Evolutionary conservation across 53 echinoderm and acorn worm genomes (phyloP).

Genomic region (Antedon mediterranea): DNA sequence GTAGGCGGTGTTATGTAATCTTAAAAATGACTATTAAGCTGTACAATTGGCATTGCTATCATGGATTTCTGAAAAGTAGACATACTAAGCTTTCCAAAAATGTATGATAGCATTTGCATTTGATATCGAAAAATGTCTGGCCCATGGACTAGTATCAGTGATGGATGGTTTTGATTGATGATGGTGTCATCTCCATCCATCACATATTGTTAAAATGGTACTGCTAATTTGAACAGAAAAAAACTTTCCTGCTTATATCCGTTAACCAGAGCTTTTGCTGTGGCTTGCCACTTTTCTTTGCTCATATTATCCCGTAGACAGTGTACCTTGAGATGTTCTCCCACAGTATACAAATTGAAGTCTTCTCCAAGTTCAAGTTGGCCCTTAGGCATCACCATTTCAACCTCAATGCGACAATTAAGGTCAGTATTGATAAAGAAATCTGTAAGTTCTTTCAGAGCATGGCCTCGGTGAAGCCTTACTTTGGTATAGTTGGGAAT

Average conservation of each 20-base stretch:
- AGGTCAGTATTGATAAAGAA: slow-evolving; percentile 2
- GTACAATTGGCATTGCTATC: too few species aligned
- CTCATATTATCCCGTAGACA: slow-evolving; percentile 14
- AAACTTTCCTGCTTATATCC: slow-evolving; percentile 18
- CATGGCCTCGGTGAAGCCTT: slow-evolving; percentile 15
- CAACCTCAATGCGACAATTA: slow-evolving; percentile 8
- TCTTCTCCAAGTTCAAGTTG: slow-evolving; percentile 13
- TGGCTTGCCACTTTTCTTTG: slow-evolving; percentile 11
- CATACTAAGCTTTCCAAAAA: too few species aligned
- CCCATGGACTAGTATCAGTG: slow-evolving; percentile 20
- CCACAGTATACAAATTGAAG: slow-evolving; percentile 10
- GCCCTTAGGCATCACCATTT: slow-evolving; percentile 13
- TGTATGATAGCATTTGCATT: too few species aligned
- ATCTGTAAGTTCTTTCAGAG: slow-evolving; percentile 16
- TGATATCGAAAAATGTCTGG: too few species aligned
- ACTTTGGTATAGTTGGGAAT: background rate
- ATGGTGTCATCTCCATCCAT: slow-evolving; percentile 7
- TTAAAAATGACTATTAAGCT: too few species aligned
- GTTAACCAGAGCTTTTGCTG: slow-evolving; percentile 23
- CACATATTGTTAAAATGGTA: slow-evolving; percentile 10
- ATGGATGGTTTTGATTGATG: background rate
- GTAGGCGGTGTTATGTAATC: too few species aligned
- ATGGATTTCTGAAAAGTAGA: too few species aligned
- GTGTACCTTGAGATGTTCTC: slow-evolving; percentile 24
- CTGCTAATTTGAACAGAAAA: slow-evolving; percentile 18